Conservation (phyloP, 1,140 invertebrate genomes). For the Hestina assimilis region DNA sequence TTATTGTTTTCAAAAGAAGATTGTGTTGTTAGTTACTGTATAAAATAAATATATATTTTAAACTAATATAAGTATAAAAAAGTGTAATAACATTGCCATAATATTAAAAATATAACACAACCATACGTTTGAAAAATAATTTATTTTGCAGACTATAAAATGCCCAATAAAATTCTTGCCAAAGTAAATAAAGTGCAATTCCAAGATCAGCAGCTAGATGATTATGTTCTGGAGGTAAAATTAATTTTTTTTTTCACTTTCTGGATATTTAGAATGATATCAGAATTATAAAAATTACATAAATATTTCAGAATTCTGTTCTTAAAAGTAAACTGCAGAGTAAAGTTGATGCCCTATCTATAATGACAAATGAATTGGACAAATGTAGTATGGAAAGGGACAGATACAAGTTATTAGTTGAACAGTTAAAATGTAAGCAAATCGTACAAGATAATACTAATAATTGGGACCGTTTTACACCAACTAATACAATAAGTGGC, state of each 20-base stretch:
- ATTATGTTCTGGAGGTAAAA: slow-evolving; percentile 64
- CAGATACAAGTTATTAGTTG: slow-evolving; percentile 89
- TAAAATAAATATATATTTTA: too few species aligned
- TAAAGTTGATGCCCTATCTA: slow-evolving; percentile 88
- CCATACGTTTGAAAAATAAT: background rate
- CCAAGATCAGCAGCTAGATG: slow-evolving; percentile 67
- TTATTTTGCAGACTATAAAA: background rate
- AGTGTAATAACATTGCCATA: background rate
- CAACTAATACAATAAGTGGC: slow-evolving; percentile 63
- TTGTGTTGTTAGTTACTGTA: too few species aligned
- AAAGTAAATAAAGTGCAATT: slow-evolving; percentile 63
- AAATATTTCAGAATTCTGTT: slow-evolving; percentile 77
- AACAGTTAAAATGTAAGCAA: slow-evolving; percentile 86
- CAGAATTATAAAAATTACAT: slow-evolving; percentile 1
- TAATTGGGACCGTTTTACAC: slow-evolving; percentile 49
- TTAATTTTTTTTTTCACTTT: background rate
- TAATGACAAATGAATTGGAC: slow-evolving; percentile 87
- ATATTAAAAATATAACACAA: background rate
- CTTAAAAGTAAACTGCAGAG: slow-evolving; percentile 86
- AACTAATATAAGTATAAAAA: too few species aligned
- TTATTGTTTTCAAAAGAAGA: too few species aligned
- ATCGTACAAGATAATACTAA: slow-evolving; percentile 38
- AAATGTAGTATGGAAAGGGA: slow-evolving; percentile 88
- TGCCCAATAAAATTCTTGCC: slow-evolving; percentile 43
- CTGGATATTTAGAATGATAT: background rate